Evolutionary conservation across 2,113 vertebrate genomes (phyloP), one percentile per base, ranked within the genome.

Genomic region (Lepisosteus oculatus): DNA sequence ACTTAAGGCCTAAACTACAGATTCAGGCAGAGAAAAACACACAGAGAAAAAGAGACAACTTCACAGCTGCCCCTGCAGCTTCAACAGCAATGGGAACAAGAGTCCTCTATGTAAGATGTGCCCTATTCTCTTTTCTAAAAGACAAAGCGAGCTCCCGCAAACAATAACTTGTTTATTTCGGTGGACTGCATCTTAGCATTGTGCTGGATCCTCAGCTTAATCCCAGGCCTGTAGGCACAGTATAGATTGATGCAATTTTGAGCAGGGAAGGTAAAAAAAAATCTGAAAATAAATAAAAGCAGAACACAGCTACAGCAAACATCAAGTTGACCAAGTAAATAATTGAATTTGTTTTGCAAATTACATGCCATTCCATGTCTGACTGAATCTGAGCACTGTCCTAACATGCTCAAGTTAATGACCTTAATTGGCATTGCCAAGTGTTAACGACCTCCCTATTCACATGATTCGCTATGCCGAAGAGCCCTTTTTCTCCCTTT

Each of bases 1-100:
- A 68, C 51, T 71, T 15, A 74, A 11, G 17, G 62, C 67, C 72
- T 65, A 55, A 75, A 47, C 55, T 12, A 66, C 67, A 15, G 71
- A 61, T 43, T 54, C 65, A 43, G 41, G 57, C 9, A 74, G 65
- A 44, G 14, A 8, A 13, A 45, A 15, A 72, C 44, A 64, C 57
- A 42, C 64, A 68, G 69, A 73, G 57, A 72, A 45, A 17, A 13
- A 71, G 17, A 73, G 43, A 51, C 70, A 72, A 17, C 47, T 9
- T 51, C 47, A 73, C 66, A 29, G 12, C 54, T 14, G 13, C 7
- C 11, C 11, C 56, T 13, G 56, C 56, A 59, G 62, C 17, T 41
- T 12, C 13, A 9, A 43, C 62, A 64, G 62, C 42, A 11, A 4
- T 29, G 17, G 62, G 62, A 64, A 64, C 8, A n/a, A 64, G 17